A percentile compares a stretch with the other conserved stretches of the same genome.
Evolutionary conservation across 2,888 invertebrate genomes (phyloP).

Genomic region (Sinodicranocentrus sp.): DNA sequence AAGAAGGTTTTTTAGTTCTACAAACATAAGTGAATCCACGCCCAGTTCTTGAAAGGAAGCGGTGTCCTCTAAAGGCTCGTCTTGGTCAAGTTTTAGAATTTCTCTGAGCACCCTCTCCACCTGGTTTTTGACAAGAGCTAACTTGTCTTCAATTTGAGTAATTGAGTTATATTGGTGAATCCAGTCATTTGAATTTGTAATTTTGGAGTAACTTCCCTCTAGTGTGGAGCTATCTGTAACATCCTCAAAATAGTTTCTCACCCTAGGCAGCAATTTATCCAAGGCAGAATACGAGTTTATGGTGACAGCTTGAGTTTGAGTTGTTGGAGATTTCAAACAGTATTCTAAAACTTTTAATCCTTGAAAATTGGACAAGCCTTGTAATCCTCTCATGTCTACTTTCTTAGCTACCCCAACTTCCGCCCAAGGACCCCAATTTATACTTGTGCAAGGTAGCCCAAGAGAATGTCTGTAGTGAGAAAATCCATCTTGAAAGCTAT

Average conservation of each 20-base stretch:
- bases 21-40: slow-evolving; percentile 10
- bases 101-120: not conserved
- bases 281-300: not conserved
- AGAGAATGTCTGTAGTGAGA: slow-evolving; percentile 50
- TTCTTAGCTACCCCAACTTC: not conserved
- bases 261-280: not conserved
- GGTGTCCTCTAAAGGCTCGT: not conserved
- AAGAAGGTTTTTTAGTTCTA: slow-evolving; percentile 2
- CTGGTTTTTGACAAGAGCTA: not conserved
- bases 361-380: not conserved
- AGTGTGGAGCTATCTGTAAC: too few relatives aligned
- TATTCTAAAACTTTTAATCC: not conserved
- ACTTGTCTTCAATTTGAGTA: not conserved
- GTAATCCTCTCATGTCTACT: not conserved
- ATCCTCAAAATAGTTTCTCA: too few relatives aligned
- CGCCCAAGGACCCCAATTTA: slow-evolving; percentile 53
- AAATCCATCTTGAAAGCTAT: slow-evolving; percentile 58
- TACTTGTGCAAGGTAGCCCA: slow-evolving; percentile 37
- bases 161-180: not conserved
- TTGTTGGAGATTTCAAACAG: not conserved
- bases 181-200: too few relatives aligned
- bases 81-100: not conserved
- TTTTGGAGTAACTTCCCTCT: too few relatives aligned
- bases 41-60: not conserved
- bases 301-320: not conserved